Percentiles rank a stretch among this genome's conserved stretches.
Evolutionary conservation across 1,140 invertebrate genomes (phyloP).

Genomic region (Lordiphosa collinella): DNA sequence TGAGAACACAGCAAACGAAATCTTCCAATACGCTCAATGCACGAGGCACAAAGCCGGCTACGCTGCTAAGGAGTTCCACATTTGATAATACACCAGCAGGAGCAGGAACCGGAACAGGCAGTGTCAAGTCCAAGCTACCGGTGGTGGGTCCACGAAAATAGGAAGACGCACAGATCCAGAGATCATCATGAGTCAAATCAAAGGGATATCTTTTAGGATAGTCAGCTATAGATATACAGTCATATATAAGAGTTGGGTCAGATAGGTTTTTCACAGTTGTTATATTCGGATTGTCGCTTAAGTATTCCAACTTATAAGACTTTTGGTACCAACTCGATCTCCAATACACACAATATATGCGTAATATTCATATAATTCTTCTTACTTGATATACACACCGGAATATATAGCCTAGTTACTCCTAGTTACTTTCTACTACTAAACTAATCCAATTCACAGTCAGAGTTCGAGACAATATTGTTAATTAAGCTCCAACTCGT

Average conservation of each 20-base stretch:
- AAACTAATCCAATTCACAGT: constrained; percentile 58
- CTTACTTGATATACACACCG: constrained; percentile 29
- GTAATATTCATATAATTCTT: constrained; percentile 35
- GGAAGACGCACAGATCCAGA: constrained; percentile 32
- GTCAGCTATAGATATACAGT: constrained; percentile 26
- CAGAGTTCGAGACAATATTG: constrained; percentile 17
- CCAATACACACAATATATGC: constrained; percentile 17
- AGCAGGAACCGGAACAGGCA: neutral
- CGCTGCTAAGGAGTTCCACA: constrained; percentile 85
- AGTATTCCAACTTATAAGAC: too few species aligned
- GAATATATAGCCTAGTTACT: constrained; percentile 43
- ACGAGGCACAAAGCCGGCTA: constrained; percentile 17
- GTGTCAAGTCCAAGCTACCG: constrained; percentile 46
- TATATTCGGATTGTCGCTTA: too few species aligned
- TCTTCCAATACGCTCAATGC: constrained; percentile 55
- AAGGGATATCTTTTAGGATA: constrained; percentile 49
- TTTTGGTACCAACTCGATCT: too few species aligned
- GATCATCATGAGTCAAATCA: constrained; percentile 40
- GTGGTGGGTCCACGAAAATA: constrained; percentile 37
- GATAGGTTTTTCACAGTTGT: too few species aligned
- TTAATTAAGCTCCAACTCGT: constrained; percentile 34
- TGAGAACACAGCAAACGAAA: constrained; percentile 62
- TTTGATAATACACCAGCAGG: constrained; percentile 83
- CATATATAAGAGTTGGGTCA: too few species aligned
- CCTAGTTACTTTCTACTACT: constrained; percentile 6